Evolutionary conservation across 2,797 vertebrate genomes (phyloP).

Genomic region (Acridotheres tristis): DNA sequence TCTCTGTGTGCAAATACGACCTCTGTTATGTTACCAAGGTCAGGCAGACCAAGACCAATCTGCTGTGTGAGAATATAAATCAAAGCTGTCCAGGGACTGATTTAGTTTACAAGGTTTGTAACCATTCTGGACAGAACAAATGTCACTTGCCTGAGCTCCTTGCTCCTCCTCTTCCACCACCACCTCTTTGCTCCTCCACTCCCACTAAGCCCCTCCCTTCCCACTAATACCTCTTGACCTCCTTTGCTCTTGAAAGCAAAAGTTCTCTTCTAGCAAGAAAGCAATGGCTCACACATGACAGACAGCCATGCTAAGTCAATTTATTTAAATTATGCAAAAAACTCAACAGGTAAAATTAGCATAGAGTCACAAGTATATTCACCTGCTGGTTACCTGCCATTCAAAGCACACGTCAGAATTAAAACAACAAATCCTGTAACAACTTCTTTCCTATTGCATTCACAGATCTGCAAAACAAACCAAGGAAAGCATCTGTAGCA

Average conservation of each 20-base stretch:
- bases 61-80: constrained; percentile 23
- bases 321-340: neutral
- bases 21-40: constrained; percentile 46
- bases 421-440: neutral
- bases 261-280: neutral
- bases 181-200: neutral
- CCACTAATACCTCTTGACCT: constrained; percentile 16
- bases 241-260: constrained; percentile 35
- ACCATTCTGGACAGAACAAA: constrained; percentile 34
- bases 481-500: constrained; percentile 23
- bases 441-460: neutral
- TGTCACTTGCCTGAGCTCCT: constrained; percentile 9
- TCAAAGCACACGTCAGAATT: neutral
- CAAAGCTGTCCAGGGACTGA: constrained; percentile 52
- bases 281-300: neutral
- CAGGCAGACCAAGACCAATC: constrained; percentile 34
- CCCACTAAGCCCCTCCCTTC: neutral
- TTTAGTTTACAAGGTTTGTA: constrained; percentile 56
- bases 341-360: neutral
- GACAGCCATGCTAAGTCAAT: neutral
- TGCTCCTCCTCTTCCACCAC: neutral
- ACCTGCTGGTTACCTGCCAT: constrained; percentile 14
- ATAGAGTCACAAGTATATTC: neutral
- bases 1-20: constrained; percentile 22
- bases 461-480: constrained; percentile 21